phyloP scores from a whole-genome alignment of 2,797 vertebrate species.

The Periophthalmus magnuspinnatus region DNA sequence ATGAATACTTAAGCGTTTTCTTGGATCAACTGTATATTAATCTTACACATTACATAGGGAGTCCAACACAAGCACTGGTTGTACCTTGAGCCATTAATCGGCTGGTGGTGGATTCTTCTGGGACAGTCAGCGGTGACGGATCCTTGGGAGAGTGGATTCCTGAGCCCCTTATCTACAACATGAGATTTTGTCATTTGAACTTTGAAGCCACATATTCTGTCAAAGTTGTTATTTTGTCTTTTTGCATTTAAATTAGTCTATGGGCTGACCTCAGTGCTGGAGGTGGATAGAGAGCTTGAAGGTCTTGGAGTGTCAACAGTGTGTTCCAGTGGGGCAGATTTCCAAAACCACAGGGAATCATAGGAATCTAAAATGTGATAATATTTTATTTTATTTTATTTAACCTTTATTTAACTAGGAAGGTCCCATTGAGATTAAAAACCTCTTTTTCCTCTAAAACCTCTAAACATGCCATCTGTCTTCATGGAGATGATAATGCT shows the following conservation, averaged over 20 bases:
- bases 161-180: conserved; percentile 71
- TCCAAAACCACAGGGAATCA: conserved; percentile 85
- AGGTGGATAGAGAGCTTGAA: conserved; percentile 87
- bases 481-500: too few species aligned
- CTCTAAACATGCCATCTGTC: too few species aligned
- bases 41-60: background rate
- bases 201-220: conserved; percentile 8
- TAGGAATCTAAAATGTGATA: conserved; percentile 76
- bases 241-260: conserved; percentile 1
- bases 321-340: conserved; percentile 52
- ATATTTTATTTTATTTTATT: too few species aligned
- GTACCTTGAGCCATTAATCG: conserved; percentile 86
- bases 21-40: background rate
- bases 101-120: conserved; percentile 71
- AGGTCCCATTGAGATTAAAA: too few species aligned
- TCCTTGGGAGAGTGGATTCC: conserved; percentile 60
- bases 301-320: conserved; percentile 69
- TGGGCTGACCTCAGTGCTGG: conserved; percentile 86
- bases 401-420: too few species aligned
- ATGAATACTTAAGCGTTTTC: background rate
- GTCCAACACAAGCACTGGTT: background rate
- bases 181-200: conserved; percentile 22
- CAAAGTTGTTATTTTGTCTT: background rate
- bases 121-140: conserved; percentile 46
- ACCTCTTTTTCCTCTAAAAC: too few species aligned